A percentile compares a stretch with the other conserved stretches of the same genome.
Conservation (phyloP, 2,888 invertebrate genomes). For the Nyleta sp. region DNA sequence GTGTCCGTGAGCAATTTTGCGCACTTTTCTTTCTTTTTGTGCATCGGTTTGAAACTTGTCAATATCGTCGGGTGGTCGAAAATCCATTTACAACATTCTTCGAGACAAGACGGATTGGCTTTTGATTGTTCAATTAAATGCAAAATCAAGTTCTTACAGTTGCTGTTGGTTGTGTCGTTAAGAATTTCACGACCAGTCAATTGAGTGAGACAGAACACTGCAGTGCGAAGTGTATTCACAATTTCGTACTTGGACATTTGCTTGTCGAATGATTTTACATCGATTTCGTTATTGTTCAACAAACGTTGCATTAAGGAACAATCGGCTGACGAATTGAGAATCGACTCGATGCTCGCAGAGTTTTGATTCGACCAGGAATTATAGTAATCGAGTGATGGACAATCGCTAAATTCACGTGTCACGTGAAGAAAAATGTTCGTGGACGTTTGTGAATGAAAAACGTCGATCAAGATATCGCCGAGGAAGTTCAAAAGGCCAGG, state of each 20-base stretch:
- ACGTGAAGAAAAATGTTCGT: conserved; percentile 83
- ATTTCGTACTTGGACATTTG: conserved; percentile 67
- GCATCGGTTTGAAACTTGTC: conserved; percentile 78
- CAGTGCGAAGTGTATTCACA: conserved; percentile 69
- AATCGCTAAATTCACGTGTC: conserved; percentile 80
- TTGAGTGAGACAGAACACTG: conserved; percentile 77
- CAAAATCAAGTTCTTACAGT: conserved; percentile 70
- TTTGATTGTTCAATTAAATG: conserved; percentile 72
- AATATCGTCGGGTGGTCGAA: conserved; percentile 82
- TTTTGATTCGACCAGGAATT: conserved; percentile 23
- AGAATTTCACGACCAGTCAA: conserved; percentile 68
- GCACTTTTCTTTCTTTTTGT: conserved; percentile 69
- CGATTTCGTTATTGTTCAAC: conserved; percentile 9
- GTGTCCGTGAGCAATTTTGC: conserved; percentile 76
- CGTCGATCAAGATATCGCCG: conserved; percentile 82
- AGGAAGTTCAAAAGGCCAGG: conserved; percentile 68
- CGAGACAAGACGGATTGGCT: conserved; percentile 46
- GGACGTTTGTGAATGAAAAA: conserved; percentile 85
- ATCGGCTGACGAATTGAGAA: background rate
- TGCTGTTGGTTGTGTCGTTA: conserved; percentile 67
- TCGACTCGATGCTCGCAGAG: background rate
- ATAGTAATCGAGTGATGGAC: conserved; percentile 73
- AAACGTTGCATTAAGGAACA: conserved; percentile 28
- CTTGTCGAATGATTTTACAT: conserved; percentile 8
- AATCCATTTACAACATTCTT: conserved; percentile 75